Evolutionary conservation across 2,797 vertebrate species (phyloP).

Genomic region (Lates japonicus): DNA sequence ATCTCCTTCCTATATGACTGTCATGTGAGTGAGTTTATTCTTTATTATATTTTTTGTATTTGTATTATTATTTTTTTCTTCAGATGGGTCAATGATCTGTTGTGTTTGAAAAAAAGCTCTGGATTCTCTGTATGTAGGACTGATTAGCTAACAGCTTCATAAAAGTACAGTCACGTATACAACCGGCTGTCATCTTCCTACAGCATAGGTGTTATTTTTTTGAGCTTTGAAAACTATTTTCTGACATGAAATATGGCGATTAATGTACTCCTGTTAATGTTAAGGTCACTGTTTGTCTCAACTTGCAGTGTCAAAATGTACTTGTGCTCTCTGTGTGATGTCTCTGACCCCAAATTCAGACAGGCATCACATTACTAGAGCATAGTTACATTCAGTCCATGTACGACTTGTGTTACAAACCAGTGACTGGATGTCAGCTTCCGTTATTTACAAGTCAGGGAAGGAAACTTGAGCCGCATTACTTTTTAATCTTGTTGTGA

Average conservation of each 20-base stretch:
- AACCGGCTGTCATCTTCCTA: not conserved
- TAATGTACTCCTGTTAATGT: not conserved
- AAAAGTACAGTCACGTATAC: not conserved
- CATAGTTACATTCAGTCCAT: not conserved
- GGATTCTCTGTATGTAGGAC: not conserved
- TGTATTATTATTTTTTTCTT: not conserved
- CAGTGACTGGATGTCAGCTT: conserved; percentile 6
- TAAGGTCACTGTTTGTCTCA: not conserved
- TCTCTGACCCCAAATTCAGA: conserved; percentile 3
- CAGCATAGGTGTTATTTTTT: not conserved
- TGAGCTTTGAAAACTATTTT: not conserved
- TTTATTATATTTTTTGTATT: not conserved
- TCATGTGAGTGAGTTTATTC: conserved; percentile 80
- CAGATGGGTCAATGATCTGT: not conserved
- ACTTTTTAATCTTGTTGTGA: conserved; percentile 42
- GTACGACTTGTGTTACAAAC: conserved; percentile 42
- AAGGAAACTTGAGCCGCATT: conserved; percentile 25
- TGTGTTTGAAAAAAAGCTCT: not conserved
- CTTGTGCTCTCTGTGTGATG: not conserved
- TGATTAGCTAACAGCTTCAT: not conserved
- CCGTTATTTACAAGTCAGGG: conserved; percentile 30
- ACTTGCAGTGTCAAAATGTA: not conserved
- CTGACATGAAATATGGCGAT: not conserved
- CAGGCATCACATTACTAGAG: conserved; percentile 25
- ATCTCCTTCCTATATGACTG: conserved; percentile 75